Evolutionary conservation across 2,797 vertebrate species (phyloP).

Genomic region (Okamejei kenojei): DNA sequence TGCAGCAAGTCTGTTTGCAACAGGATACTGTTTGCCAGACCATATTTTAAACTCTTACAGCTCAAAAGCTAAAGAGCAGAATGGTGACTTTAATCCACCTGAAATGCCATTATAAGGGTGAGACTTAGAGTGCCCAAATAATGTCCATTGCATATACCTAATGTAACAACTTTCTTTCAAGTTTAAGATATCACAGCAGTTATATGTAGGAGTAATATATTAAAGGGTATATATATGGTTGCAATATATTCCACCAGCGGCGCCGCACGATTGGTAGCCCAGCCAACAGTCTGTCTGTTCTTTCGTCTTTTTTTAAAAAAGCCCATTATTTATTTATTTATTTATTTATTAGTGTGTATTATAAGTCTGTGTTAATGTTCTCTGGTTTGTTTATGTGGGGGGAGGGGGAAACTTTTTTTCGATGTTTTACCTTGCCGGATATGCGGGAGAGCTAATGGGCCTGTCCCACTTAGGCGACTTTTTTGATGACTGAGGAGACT

Average conservation of each 20-base stretch:
- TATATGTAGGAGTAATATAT: neutral
- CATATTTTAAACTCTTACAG: neutral
- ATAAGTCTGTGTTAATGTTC: too few species aligned
- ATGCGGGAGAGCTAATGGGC: too few species aligned
- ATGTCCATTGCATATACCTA: neutral
- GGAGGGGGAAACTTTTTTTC: too few species aligned
- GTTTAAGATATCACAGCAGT: neutral
- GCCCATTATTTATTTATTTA: too few species aligned
- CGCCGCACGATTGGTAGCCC: too few species aligned
- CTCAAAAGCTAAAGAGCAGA: neutral
- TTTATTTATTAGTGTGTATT: too few species aligned
- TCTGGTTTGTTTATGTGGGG: too few species aligned
- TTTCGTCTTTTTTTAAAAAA: too few species aligned
- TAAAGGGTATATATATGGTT: neutral
- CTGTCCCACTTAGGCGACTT: too few species aligned
- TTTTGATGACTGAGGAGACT: too few species aligned
- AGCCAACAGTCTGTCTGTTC: too few species aligned
- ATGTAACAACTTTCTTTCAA: neutral
- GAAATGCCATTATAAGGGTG: neutral
- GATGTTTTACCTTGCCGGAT: too few species aligned
- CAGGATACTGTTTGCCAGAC: neutral
- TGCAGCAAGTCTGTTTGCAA: neutral
- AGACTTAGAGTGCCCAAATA: neutral
- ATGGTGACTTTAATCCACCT: neutral
- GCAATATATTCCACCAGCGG: neutral